Percentiles rank a stretch among this genome's conserved stretches.
These are phyloP conservation scores for Barypeithes pellucidus DNA, from an alignment of 2,888 invertebrate genomes.

Conservation along the genomic window DNA sequence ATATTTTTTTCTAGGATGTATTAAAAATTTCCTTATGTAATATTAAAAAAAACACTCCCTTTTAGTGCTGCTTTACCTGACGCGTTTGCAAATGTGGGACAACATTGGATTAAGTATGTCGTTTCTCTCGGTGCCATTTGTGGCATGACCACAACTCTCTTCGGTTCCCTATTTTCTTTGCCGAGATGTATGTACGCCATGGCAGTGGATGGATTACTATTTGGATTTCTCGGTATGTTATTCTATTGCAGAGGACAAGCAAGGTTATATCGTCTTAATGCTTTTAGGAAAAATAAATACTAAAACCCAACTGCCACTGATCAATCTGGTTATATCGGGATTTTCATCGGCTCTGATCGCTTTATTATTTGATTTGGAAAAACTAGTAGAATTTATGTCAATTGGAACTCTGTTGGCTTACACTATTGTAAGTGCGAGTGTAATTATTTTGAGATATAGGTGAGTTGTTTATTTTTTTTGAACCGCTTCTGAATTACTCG, in stretches of 20 bases:
- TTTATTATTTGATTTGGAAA: constrained; percentile 88
- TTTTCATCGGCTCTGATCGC: constrained; percentile 85
- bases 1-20: constrained; percentile 11
- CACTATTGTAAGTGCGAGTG: constrained; percentile 92
- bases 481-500: no score
- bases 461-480: no score
- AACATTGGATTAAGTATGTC: constrained; percentile 89
- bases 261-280: no score
- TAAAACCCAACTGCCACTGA: constrained; percentile 86
- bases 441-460: constrained; percentile 86
- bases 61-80: constrained; percentile 55
- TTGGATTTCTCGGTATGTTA: constrained; percentile 76
- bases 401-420: constrained; percentile 92
- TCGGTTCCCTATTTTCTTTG: constrained; percentile 89
- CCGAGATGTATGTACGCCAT: constrained; percentile 90
- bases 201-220: constrained; percentile 91
- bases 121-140: constrained; percentile 90
- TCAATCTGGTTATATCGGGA: constrained; percentile 85
- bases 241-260: neutral
- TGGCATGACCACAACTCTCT: constrained; percentile 92
- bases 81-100: constrained; percentile 71
- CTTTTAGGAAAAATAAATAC: constrained; percentile 79
- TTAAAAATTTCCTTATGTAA: neutral
- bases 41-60: neutral
- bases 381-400: constrained; percentile 95